These are phyloP conservation scores for Tortrix viridana DNA, from an alignment of 2,888 invertebrate species.

Conservation along the genomic window DNA sequence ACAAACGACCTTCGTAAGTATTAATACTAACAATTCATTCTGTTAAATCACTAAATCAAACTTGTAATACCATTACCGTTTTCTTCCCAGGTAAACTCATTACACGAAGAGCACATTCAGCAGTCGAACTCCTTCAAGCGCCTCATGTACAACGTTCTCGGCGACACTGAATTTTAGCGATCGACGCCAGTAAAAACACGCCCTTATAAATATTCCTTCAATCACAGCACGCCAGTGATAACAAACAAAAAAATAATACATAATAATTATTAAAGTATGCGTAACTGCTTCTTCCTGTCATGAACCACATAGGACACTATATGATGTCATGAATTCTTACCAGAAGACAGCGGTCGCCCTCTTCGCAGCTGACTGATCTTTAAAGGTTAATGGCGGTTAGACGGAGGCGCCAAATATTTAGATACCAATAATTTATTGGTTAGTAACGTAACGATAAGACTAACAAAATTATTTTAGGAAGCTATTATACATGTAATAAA, in stretches of 20 bases:
- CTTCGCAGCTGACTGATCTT: slow-evolving; percentile 50
- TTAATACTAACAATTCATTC: too few species aligned
- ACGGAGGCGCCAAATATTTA: slow-evolving; percentile 55
- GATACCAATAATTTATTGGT: slow-evolving; percentile 59
- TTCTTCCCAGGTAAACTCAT: slow-evolving; percentile 85
- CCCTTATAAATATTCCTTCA: slow-evolving; percentile 37
- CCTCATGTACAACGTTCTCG: slow-evolving; percentile 95
- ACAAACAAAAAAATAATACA: background rate
- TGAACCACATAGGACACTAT: slow-evolving; percentile 11
- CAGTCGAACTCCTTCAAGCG: slow-evolving; percentile 97
- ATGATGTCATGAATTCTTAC: background rate
- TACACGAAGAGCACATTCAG: slow-evolving; percentile 92
- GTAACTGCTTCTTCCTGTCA: slow-evolving; percentile 14
- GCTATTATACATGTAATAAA: slow-evolving; percentile 54
- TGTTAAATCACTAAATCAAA: background rate
- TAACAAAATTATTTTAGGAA: slow-evolving; percentile 77
- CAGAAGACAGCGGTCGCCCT: slow-evolving; percentile 10
- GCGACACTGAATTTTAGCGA: slow-evolving; percentile 87
- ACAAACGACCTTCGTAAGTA: slow-evolving; percentile 80
- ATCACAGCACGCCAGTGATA: background rate
- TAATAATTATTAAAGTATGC: background rate
- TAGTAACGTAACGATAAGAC: slow-evolving; percentile 71
- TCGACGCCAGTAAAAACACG: slow-evolving; percentile 37
- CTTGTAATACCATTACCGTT: background rate
- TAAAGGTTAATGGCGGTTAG: slow-evolving; percentile 57